phyloP scores from a whole-genome alignment of 1,140 invertebrate genomes.

The Lycorma delicatula region DNA sequence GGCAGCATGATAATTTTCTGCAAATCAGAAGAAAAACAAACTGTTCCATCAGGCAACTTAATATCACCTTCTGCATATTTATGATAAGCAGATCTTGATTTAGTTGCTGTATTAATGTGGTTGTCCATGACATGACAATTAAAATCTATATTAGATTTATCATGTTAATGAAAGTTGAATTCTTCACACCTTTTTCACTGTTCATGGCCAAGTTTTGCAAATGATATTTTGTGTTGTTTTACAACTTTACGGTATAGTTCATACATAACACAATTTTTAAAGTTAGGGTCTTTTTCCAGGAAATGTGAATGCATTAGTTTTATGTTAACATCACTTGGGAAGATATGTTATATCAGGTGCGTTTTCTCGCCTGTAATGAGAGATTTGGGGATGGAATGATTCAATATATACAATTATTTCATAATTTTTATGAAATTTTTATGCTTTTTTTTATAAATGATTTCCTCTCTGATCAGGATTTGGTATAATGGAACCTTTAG shows the following conservation, averaged over 20 bases:
- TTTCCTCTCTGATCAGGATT: constrained; percentile 6
- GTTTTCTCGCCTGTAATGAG: constrained; percentile 25
- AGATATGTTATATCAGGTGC: constrained; percentile 21
- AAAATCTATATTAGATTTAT: constrained; percentile 14
- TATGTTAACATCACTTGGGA: constrained; percentile 19
- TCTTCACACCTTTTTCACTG: constrained; percentile 19
- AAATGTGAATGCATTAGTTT: constrained; percentile 24
- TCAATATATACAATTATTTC: constrained; percentile 16
- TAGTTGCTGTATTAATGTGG: constrained; percentile 10
- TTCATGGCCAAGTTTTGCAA: constrained; percentile 19
- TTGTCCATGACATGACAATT: constrained; percentile 4
- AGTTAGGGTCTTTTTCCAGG: constrained; percentile 13
- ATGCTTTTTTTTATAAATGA: not conserved
- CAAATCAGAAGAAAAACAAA: not conserved
- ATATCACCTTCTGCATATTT: not conserved
- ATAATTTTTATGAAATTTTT: too few species aligned
- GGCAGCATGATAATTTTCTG: not conserved
- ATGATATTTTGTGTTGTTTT: constrained; percentile 19
- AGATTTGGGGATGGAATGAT: constrained; percentile 21
- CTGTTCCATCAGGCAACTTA: not conserved
- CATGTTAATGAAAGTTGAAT: constrained; percentile 14
- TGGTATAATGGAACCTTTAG: too few species aligned
- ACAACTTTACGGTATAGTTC: too few species aligned
- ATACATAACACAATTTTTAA: not conserved
- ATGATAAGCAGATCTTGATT: constrained; percentile 10